phyloP scores from a whole-genome alignment of 1,140 invertebrate species.

The Lerema accius region DNA sequence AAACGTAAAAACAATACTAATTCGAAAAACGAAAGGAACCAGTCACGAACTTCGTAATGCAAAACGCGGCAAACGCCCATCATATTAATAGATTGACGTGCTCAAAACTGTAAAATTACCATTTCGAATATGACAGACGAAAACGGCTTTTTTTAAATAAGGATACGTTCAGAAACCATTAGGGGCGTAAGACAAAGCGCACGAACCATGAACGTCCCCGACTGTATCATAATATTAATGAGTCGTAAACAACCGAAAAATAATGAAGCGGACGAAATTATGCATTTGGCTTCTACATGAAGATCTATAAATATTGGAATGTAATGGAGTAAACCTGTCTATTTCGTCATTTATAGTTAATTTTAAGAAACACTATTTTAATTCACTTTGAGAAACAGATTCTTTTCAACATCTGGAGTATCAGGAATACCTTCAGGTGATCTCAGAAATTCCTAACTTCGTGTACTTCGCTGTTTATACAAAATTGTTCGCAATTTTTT shows the following conservation, averaged over 20 bases:
- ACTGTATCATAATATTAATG: slow-evolving; percentile 60
- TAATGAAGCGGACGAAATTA: not conserved
- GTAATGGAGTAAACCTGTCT: not conserved
- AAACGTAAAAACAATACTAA: slow-evolving; percentile 60
- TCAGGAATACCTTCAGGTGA: no score
- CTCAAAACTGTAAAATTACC: slow-evolving; percentile 81
- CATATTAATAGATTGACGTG: slow-evolving; percentile 79
- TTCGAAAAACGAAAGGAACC: slow-evolving; percentile 54
- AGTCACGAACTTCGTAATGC: slow-evolving; percentile 70
- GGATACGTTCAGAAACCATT: slow-evolving; percentile 21
- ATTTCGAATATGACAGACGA: slow-evolving; percentile 62
- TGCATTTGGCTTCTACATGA: not conserved
- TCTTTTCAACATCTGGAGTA: no score
- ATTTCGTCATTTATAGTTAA: no score
- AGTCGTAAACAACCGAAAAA: slow-evolving; percentile 43
- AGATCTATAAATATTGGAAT: not conserved
- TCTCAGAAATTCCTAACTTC: no score
- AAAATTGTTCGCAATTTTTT: no score
- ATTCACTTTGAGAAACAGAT: no score
- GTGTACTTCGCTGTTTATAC: no score
- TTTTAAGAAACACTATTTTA: no score
- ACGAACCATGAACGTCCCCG: slow-evolving; percentile 34
- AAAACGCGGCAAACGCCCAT: slow-evolving; percentile 58
- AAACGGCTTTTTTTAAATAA: slow-evolving; percentile 48
- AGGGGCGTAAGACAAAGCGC: slow-evolving; percentile 5